Base-by-base conservation (phyloP, 2,888 invertebrate species). In the Tipula vernalis region DNA sequence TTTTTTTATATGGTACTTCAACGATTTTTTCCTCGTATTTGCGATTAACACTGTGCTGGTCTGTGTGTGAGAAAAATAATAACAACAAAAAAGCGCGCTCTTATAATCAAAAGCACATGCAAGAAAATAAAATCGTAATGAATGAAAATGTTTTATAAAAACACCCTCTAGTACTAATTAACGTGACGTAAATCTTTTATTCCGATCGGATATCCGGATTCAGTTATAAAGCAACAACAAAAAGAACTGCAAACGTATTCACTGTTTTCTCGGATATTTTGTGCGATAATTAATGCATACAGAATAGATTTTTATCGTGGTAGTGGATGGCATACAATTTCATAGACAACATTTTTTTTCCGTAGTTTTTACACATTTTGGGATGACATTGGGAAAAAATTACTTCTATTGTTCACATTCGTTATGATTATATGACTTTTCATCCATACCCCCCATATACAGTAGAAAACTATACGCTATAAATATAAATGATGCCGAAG, bases 81-180 rank as follows among this genome's bases (percentile, higher is more conserved):
- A 36, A 83, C 4, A 83, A 83, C 36, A 36, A 36, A 5, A 6
- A 3, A 39, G 36, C n/a, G 36, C 84, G n/a, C 39, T 15, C 41
- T 39, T 3, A 39, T 39, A 84, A 39, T 84, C n/a, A 84, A 84
- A 84, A 84, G 41, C 36, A 41, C 41, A 84, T 13, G 36, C n/a
- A 84, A 39, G 41, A 84, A 83, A 83, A 83, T 5, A 13, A 83
- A 41, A 39, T n/a, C 84, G 84, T 84, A n/a, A 36, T 83, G 84
- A 39, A 39, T 84, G 84, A 71, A 71, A 71, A 28, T 84, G 0
- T 39, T 39, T 39, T 2, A 84, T 39, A 8, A 39, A 83, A 84
- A 84, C 84, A 84, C 84, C 84, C 84, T 84, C 39, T 39, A 84
- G 84, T 39, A 84, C 84, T 84, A 84, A 84, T 84, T 84, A 84